Conservation (phyloP, 2,888 invertebrate species). For the Drosophila greeni region DNA sequence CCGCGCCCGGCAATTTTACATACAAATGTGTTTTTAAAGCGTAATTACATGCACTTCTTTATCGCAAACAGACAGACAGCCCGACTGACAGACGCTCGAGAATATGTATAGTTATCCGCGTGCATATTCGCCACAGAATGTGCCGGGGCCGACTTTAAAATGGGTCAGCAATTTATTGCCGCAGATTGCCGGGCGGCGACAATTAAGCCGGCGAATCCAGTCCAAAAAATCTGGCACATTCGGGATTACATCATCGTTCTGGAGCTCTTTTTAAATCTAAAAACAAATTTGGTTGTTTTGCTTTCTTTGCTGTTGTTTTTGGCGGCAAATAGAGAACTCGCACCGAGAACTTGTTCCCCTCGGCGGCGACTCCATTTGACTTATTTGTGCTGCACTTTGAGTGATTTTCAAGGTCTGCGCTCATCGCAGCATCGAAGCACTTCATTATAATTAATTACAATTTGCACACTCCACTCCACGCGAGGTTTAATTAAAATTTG, state of each 20-base stretch:
- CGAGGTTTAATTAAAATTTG: constrained; percentile 26
- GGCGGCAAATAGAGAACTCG: constrained; percentile 35
- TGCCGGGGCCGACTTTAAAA: constrained; percentile 61
- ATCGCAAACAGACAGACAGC: constrained; percentile 37
- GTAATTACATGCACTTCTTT: constrained; percentile 72
- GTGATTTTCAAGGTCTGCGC: constrained; percentile 36
- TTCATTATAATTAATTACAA: constrained; percentile 37
- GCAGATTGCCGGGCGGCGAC: constrained; percentile 63
- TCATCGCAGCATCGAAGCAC: constrained; percentile 34
- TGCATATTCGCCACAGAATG: constrained; percentile 52
- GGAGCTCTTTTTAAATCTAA: constrained; percentile 18
- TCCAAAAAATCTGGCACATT: constrained; percentile 66
- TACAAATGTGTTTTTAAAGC: constrained; percentile 65
- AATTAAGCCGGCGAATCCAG: constrained; percentile 68
- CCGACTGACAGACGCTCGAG: constrained; percentile 15
- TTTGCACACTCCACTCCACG: constrained; percentile 12
- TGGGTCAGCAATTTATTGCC: constrained; percentile 71
- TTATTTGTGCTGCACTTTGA: constrained; percentile 38
- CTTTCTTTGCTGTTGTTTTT: constrained; percentile 10
- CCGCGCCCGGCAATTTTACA: constrained; percentile 53
- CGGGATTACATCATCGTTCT: constrained; percentile 63
- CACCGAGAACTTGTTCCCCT: constrained; percentile 25
- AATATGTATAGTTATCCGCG: constrained; percentile 20
- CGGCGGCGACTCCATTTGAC: constrained; percentile 2
- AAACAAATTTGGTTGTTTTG: constrained; percentile 26